Evolutionary conservation across 2,888 invertebrate genomes (phyloP).

Genomic region (Cephus sareptanus): DNA sequence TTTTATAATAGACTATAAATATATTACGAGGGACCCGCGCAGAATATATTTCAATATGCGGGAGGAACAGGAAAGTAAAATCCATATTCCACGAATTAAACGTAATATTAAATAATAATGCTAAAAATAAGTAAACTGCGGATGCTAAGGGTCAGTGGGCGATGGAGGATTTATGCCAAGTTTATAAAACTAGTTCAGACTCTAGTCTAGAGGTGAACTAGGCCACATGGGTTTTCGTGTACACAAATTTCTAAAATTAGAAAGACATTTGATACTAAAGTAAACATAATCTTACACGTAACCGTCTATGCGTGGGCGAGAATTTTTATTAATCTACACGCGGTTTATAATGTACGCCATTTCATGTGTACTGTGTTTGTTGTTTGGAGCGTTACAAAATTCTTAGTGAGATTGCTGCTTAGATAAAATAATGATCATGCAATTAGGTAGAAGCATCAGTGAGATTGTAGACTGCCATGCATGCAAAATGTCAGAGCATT

Average conservation of each 20-base stretch:
- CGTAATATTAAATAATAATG: neutral
- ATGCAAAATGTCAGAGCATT: neutral
- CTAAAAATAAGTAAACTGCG: neutral
- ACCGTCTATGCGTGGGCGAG: neutral
- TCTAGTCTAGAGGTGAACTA: neutral
- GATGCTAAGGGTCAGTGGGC: neutral
- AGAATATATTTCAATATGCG: neutral
- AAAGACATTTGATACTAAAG: slow-evolving; percentile 2
- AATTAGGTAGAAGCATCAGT: neutral
- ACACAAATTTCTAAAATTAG: slow-evolving; percentile 9
- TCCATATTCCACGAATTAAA: neutral
- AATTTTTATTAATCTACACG: neutral
- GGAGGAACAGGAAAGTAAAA: neutral
- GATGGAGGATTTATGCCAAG: slow-evolving; percentile 5
- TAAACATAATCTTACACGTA: slow-evolving; percentile 23
- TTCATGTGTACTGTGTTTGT: neutral
- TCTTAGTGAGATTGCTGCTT: neutral
- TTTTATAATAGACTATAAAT: neutral
- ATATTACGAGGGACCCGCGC: neutral
- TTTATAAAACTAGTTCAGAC: slow-evolving; percentile 1
- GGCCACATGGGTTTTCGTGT: neutral
- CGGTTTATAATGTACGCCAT: neutral
- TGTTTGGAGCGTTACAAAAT: neutral
- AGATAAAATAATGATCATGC: neutral
- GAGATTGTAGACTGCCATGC: neutral